Conservation (phyloP, 2,888 invertebrate species). For the Amphipyra berbera region DNA sequence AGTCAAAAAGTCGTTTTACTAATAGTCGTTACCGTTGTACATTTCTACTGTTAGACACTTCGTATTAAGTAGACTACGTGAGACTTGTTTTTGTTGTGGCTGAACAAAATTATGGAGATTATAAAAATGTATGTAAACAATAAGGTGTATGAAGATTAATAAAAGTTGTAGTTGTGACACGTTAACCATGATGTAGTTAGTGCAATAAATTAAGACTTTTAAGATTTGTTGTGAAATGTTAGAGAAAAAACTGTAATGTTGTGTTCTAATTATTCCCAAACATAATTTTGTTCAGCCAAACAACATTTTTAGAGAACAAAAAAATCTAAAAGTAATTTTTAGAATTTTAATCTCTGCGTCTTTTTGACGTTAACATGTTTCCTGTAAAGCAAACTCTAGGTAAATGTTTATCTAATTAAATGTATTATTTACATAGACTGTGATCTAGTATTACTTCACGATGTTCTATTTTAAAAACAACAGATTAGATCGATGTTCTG, state of each 20-base stretch:
- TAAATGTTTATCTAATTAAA: constrained; percentile 80
- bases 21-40: constrained; percentile 67
- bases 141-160: neutral
- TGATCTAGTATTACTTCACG: constrained; percentile 88
- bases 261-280: constrained; percentile 1
- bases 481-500: constrained; percentile 42
- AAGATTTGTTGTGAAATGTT: neutral
- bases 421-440: constrained; percentile 88
- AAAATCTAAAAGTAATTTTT: constrained; percentile 56
- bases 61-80: constrained; percentile 70
- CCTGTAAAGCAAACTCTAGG: constrained; percentile 76
- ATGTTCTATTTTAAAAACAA: constrained; percentile 85
- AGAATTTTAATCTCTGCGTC: constrained; percentile 75
- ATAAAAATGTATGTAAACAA: neutral
- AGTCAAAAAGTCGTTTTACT: constrained; percentile 59
- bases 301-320: constrained; percentile 58
- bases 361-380: constrained; percentile 77
- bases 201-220: constrained; percentile 27
- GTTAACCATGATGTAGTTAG: constrained; percentile 15
- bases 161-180: constrained; percentile 17
- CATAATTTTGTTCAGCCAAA: constrained; percentile 56
- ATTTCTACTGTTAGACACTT: constrained; percentile 78
- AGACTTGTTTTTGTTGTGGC: constrained; percentile 58
- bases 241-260: constrained; percentile 5
- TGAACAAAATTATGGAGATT: constrained; percentile 50